Evolutionary conservation across 1,140 invertebrate genomes (phyloP).

Genomic region (Oedothorax gibbosus): DNA sequence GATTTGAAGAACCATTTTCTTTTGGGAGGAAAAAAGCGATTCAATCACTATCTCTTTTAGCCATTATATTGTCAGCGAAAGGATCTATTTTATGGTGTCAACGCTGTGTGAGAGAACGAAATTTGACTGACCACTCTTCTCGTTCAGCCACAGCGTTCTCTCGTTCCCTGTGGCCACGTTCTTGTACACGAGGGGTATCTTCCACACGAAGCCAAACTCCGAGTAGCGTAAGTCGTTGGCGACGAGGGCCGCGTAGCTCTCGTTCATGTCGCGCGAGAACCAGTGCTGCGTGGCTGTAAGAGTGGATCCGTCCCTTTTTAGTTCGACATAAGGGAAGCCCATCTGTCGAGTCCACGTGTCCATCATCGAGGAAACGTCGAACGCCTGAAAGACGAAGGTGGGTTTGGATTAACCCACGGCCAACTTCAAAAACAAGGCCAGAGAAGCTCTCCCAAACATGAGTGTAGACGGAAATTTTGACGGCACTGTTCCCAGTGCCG

Average conservation of each 20-base stretch:
- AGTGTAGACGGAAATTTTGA: too few relatives aligned
- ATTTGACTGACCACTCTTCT: constrained; percentile 1
- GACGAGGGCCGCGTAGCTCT: neutral
- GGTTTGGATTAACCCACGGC: too few relatives aligned
- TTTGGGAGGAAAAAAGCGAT: too few relatives aligned
- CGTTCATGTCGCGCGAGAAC: constrained; percentile 19
- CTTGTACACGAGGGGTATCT: constrained; percentile 34
- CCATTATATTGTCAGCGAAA: too few relatives aligned
- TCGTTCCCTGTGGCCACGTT: constrained; percentile 42
- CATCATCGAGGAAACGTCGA: constrained; percentile 80
- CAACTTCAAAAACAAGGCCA: too few relatives aligned
- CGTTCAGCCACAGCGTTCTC: constrained; percentile 20
- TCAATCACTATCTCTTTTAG: too few relatives aligned
- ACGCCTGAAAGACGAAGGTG: constrained; percentile 51
- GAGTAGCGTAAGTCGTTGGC: neutral
- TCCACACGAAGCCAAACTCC: constrained; percentile 18
- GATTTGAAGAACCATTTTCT: too few relatives aligned
- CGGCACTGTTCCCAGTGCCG: too few relatives aligned
- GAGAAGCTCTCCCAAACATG: too few relatives aligned
- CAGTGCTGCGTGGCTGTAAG: constrained; percentile 20
- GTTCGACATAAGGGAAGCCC: constrained; percentile 86
- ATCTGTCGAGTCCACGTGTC: constrained; percentile 93
- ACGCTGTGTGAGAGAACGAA: too few relatives aligned
- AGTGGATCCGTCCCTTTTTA: constrained; percentile 72
- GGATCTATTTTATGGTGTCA: too few relatives aligned